Evolutionary conservation across 1,140 invertebrate genomes (phyloP), one percentile per base, ranked within the genome.

Genomic region (Pseudomyrmex gracilis): DNA sequence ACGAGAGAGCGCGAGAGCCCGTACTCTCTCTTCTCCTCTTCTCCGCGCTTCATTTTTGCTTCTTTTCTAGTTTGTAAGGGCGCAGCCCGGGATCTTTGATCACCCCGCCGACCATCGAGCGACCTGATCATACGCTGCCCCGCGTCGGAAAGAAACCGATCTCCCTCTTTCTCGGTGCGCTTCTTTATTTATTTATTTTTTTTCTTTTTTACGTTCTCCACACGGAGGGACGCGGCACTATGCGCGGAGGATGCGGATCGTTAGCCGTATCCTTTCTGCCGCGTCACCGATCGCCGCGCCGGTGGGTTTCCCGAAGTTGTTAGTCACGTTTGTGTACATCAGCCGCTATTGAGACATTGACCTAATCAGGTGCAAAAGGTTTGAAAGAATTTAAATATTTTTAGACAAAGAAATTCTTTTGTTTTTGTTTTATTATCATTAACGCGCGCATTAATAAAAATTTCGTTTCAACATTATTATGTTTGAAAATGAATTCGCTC

Each of bases 61-160:
- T 51, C 53, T 55, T 85, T 84, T 77, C 47, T 82, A 63, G 73
- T 86, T 89, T 84, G 78, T 87, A 89, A 85, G 84, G 85, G 84
- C 84, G 77, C 84, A 87, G 60, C 49, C 51, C 64, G 61, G 82
- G 71, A 90, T 91, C 91, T 92, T 92, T 91, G 90, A 91, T 91
- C 90, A 85, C 87, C 87, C 90, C 90, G 90, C 84, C 90, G 85
- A 87, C 85, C 70, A 85, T 87, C 87, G 84, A 86, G 89, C 86
- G 89, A 91, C 85, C 90, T 88, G 90, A 92, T 92, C 91, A 91
- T 92, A 90, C 86, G 85, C 73, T 78, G 84, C 80, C 82, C 84
- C 71, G 82, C 82, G 84, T 87, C 84, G 83, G 88, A 88, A 90
- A 90, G 88, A 91, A 91, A 90, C 86, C 88, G 88, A 91, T 91